phyloP scores from a whole-genome alignment of 2,113 vertebrate species.

The Odocoileus hemionus region DNA sequence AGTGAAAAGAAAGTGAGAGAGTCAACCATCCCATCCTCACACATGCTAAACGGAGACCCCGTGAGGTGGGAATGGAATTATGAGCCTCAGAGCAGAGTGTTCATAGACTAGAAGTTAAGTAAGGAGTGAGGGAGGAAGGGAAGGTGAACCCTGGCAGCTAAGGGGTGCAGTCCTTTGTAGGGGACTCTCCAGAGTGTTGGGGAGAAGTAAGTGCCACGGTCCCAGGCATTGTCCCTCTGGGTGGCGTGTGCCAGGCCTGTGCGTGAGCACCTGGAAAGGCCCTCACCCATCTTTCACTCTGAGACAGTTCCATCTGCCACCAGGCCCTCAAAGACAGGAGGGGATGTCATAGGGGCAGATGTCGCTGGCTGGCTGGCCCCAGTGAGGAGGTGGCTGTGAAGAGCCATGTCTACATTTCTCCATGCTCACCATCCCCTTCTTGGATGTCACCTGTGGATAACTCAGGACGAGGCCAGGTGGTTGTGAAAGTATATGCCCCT shows the following conservation, averaged over 20 bases:
- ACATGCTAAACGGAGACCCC: not conserved
- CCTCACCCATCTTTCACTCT: not conserved
- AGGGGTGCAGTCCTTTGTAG: not conserved
- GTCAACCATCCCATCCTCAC: not conserved
- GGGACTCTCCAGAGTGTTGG: not conserved
- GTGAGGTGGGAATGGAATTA: not conserved
- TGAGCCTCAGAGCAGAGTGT: not conserved
- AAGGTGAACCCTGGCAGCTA: not conserved
- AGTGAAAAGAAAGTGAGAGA: not conserved
- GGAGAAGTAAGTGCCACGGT: not conserved
- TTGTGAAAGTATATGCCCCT: not conserved
- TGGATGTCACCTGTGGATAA: not conserved
- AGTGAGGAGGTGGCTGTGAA: not conserved
- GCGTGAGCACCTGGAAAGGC: accelerated
- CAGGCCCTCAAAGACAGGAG: not conserved
- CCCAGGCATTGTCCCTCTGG: too few species aligned
- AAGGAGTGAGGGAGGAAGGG: not conserved
- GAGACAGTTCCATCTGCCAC: not conserved
- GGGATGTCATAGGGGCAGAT: not conserved
- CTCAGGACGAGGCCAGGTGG: not conserved
- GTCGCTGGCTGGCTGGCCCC: not conserved
- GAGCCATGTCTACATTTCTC: not conserved
- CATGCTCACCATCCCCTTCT: too few species aligned
- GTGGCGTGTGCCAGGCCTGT: not conserved
- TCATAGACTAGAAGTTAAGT: not conserved